Evolutionary conservation across 2,888 invertebrate species (phyloP), one percentile per base, ranked within the genome.

Genomic region (Ypsolopha scabrella): DNA sequence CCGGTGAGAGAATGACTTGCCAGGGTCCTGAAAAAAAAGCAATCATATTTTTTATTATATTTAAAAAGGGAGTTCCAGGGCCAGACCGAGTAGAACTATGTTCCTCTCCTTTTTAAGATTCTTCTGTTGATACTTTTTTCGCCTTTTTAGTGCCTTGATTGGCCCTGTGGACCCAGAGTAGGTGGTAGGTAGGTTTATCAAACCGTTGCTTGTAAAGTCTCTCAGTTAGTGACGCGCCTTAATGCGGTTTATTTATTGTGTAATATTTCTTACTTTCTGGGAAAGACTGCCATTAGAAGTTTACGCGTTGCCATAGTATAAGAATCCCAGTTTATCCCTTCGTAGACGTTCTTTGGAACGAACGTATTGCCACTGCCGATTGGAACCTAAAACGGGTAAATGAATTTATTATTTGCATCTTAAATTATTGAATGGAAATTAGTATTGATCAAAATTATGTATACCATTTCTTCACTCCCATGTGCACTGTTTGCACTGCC

Each of bases 1-100:
- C 90, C 90, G 0, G 89, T 90, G 33, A 90, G 59, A 0, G 89
- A 89, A 64, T 90, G 89, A 1, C 89, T 89, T 6, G 90, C 90
- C 53, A 90, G 65, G 24, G 83, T 72, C 52, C 88, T 87, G 61
- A 41, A 72, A 67, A 52, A 54, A 41, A 47, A 45, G 11, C 6
- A 45, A 13, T n/a, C 24, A 24, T 24, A 24, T 24, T 24, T 24
- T 24, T n/a, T n/a, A n/a, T n/a, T n/a, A n/a, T n/a, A n/a, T 24
- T 24, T 4, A 24, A 24, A 24, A 2, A 24, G 24, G 24, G 24
- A 3, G 24, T 24, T 24, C 24, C 24, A 4, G 2, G 24, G 24
- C 24, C 24, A 24, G 24, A 24, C 24, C 24, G 24, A 4, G 24
- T 24, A 24, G 4, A 24, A 24, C 24, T 4, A 24, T 24, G 24